Percentiles rank a stretch among this genome's conserved stretches.
phyloP scores from a whole-genome alignment of 2,888 invertebrate species.

The Rhaphigaster nebulosa region DNA sequence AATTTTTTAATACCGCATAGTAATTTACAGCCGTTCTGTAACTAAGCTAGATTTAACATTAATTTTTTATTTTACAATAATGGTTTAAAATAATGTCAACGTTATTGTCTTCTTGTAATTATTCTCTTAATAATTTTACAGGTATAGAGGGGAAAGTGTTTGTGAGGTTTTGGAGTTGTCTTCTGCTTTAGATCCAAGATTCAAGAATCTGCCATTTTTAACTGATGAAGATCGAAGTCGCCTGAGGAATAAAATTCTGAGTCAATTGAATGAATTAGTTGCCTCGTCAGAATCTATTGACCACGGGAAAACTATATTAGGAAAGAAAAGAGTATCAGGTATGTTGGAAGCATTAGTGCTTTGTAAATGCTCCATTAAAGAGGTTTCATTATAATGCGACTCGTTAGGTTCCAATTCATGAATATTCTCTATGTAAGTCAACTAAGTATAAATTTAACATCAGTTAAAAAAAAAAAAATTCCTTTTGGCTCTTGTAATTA shows the following conservation, averaged over 20 bases:
- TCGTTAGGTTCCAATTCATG: too few relatives aligned
- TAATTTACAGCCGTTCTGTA: too few relatives aligned
- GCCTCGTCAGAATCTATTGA: conserved; percentile 14
- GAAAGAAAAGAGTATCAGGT: conserved; percentile 61
- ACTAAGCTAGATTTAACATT: too few relatives aligned
- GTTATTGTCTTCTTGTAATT: too few relatives aligned
- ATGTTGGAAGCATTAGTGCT: not conserved
- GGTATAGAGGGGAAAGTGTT: conserved; percentile 69
- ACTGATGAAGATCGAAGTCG: conserved; percentile 69
- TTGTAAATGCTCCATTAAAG: not conserved
- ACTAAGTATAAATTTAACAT: not conserved
- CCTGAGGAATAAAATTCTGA: conserved; percentile 65
- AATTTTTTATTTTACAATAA: too few relatives aligned
- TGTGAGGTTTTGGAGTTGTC: conserved; percentile 70
- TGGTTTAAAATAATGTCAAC: too few relatives aligned
- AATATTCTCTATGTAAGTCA: too few relatives aligned
- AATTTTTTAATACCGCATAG: too few relatives aligned
- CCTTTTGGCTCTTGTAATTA: too few relatives aligned
- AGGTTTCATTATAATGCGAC: too few relatives aligned
- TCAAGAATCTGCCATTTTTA: conserved; percentile 70
- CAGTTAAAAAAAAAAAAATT: too few relatives aligned
- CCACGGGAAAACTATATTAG: conserved; percentile 52
- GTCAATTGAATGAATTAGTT: conserved; percentile 54
- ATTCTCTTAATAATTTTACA: conserved; percentile 65
- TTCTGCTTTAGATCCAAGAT: conserved; percentile 71